Evolutionary conservation across 2,797 vertebrate species (phyloP), one percentile per base, ranked within the genome.

Genomic region (Phalloptychus januarius): DNA sequence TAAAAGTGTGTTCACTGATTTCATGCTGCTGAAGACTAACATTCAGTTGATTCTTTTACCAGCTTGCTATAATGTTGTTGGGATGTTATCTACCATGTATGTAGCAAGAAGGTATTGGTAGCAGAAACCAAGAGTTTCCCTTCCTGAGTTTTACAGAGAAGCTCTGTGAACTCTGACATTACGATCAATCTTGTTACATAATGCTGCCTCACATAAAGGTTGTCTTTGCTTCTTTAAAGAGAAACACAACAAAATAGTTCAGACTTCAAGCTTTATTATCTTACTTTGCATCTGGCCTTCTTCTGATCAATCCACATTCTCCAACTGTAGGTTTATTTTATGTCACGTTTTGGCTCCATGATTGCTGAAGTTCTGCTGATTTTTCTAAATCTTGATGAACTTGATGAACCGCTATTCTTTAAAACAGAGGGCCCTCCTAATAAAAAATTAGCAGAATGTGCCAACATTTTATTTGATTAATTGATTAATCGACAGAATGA

Each of bases 41-140:
- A 11, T 23, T 33, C 18, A 23, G 46, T 12, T 23, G 16, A 20
- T 65, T 50, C 18, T 75, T 44, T 18, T 5, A 20, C 45, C 31
- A 76, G 75, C 72, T 83, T 78, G 69, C 83, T 83, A 84, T 63
- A 18, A 10, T 85, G 80, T 78, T 72, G 61, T n/a, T 65, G 54
- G 77, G 73, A 79, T 80, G 8, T 79, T 63, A 42, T n/a, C 25
- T 15, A 42, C 25, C 42, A 69, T n/a, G 7, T 69, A 42, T n/a
- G 23, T n/a, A 42, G n/a, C 50, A 56, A 23, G 33, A 38, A 65
- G 8, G 18, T 16, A 56, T 33, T 61, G n/a, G n/a, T 16, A 67
- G 44, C 28, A 63, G 67, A 74, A 44, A 50, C 7, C 33, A 15
- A 42, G 23, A 50, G 33, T 76, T 69, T 48, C 20, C 15, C 13